phyloP scores from a whole-genome alignment of 2,888 invertebrate genomes.

The Lingula anatina region DNA sequence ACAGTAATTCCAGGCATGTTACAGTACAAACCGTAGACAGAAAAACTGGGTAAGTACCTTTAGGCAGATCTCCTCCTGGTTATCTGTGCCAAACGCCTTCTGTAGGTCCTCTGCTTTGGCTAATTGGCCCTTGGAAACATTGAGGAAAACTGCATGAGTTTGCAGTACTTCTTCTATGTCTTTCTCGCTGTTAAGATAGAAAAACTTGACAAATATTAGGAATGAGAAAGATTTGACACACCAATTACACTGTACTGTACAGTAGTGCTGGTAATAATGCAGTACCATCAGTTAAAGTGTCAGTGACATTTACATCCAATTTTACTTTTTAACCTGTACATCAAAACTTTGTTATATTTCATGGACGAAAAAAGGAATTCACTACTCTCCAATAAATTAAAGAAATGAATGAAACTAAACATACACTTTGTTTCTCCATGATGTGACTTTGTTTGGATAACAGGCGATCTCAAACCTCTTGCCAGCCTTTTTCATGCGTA shows the following conservation, averaged over 20 bases:
- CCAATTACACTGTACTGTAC: too few relatives aligned
- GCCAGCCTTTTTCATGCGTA: slow-evolving; percentile 93
- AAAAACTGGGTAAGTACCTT: slow-evolving; percentile 48
- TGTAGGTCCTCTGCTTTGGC: slow-evolving; percentile 94
- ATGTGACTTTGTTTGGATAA: slow-evolving; percentile 96
- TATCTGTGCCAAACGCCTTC: slow-evolving; percentile 84
- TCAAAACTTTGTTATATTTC: too few relatives aligned
- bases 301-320: too few relatives aligned
- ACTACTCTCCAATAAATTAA: too few relatives aligned
- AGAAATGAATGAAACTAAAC: too few relatives aligned
- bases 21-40: neutral
- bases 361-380: too few relatives aligned
- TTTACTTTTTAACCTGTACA: too few relatives aligned
- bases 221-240: too few relatives aligned
- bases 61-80: slow-evolving; percentile 89
- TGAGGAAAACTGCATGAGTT: slow-evolving; percentile 90
- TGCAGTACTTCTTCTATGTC: slow-evolving; percentile 98
- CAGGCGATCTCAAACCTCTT: slow-evolving; percentile 99
- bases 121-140: slow-evolving; percentile 97
- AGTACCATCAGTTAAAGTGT: too few relatives aligned
- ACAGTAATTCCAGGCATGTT: too few relatives aligned
- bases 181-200: slow-evolving; percentile 70
- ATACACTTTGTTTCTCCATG: slow-evolving; percentile 96
- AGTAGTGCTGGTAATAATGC: too few relatives aligned
- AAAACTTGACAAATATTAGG: too few relatives aligned